Conservation (phyloP, 2,888 invertebrate genomes). For the Lomographa bimaculata region DNA sequence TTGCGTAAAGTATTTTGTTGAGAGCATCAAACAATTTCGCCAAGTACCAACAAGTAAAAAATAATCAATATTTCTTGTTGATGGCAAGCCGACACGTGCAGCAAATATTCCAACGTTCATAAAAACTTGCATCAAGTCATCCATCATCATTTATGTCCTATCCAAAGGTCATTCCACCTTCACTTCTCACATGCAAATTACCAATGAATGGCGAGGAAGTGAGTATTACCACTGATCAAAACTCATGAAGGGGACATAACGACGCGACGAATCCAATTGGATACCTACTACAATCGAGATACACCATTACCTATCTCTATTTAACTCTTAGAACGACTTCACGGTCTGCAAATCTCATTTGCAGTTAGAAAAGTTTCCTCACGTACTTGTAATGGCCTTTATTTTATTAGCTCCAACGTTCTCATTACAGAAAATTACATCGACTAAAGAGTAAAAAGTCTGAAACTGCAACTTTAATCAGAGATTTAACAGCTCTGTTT, state of each 20-base stretch:
- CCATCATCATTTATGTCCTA: not conserved
- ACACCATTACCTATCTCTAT: constrained; percentile 28
- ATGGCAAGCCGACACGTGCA: no score
- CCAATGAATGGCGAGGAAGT: constrained; percentile 13
- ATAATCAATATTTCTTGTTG: no score
- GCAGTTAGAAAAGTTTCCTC: constrained; percentile 35
- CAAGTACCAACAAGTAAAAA: no score
- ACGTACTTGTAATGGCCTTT: constrained; percentile 28
- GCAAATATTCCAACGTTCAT: no score
- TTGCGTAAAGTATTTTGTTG: no score
- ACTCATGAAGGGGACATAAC: constrained; percentile 11
- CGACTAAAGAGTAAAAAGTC: constrained; percentile 21
- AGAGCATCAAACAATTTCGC: no score
- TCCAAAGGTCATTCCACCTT: constrained; percentile 1
- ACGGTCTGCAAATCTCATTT: constrained; percentile 36
- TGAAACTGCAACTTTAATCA: constrained; percentile 36
- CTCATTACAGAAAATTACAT: constrained; percentile 32
- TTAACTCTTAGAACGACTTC: constrained; percentile 31
- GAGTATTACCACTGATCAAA: constrained; percentile 15
- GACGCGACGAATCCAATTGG: constrained; percentile 27
- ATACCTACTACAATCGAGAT: constrained; percentile 23
- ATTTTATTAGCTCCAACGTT: constrained; percentile 32
- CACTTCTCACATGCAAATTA: constrained; percentile 11
- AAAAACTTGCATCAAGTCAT: not conserved
- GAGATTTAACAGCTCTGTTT: constrained; percentile 32